Conservation (phyloP, 1,140 invertebrate genomes). For the Diabrotica virgifera region DNA sequence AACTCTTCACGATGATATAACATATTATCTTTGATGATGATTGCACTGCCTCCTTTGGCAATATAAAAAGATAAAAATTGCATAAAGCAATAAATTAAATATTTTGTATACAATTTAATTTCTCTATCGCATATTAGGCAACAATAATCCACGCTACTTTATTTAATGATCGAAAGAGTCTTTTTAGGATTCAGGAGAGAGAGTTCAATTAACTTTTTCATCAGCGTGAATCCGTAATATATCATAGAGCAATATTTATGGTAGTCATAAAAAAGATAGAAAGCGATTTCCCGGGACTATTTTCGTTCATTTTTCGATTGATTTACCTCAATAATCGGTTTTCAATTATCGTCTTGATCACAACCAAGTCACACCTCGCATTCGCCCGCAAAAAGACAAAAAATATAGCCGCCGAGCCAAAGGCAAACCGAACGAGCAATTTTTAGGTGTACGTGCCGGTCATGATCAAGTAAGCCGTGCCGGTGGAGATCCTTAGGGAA, state of each 20-base stretch:
- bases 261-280: neutral
- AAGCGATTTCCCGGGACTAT: neutral
- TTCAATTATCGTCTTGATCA: constrained; percentile 24
- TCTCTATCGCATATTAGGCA: too few relatives aligned
- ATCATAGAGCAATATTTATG: constrained; percentile 3
- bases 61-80: too few relatives aligned
- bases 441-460: constrained; percentile 33
- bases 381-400: constrained; percentile 23
- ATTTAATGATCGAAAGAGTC: too few relatives aligned
- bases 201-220: neutral
- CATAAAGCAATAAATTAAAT: too few relatives aligned
- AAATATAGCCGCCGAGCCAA: constrained; percentile 17
- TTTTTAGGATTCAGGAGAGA: too few relatives aligned
- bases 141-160: too few relatives aligned
- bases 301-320: constrained; percentile 5
- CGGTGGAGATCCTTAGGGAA: constrained; percentile 23
- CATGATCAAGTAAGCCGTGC: constrained; percentile 25
- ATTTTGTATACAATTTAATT: too few relatives aligned
- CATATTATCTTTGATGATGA: too few relatives aligned
- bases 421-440: constrained; percentile 37
- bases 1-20: too few relatives aligned
- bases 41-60: too few relatives aligned
- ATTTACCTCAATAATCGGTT: constrained; percentile 20
- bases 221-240: neutral
- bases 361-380: constrained; percentile 26